Conservation (phyloP, 2,113 vertebrate genomes). For the Malurus elegans region DNA sequence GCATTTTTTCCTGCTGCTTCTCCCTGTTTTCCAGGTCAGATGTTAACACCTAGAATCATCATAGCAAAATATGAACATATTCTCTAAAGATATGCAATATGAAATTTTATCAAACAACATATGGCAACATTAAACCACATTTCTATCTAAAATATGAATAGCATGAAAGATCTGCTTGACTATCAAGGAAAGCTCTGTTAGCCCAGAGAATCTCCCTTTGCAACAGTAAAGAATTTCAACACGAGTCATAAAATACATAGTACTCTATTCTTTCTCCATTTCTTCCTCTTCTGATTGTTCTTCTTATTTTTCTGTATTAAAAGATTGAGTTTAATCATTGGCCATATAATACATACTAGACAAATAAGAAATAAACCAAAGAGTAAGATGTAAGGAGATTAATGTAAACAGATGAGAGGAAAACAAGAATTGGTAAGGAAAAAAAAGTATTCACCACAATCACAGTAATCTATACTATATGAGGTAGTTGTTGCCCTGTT, state of each 20-base stretch:
- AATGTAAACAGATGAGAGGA: not conserved
- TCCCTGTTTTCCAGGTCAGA: constrained; percentile 82
- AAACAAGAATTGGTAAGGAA: not conserved
- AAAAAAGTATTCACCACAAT: not conserved
- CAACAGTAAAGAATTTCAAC: not conserved
- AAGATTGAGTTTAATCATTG: not conserved
- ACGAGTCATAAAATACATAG: not conserved
- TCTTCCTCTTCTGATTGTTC: not conserved
- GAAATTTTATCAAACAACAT: not conserved
- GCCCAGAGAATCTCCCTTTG: not conserved
- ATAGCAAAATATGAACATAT: not conserved
- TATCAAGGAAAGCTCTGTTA: not conserved
- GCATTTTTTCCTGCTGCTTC: constrained; percentile 84
- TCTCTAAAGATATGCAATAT: not conserved
- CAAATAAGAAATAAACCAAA: not conserved
- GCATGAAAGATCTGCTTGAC: not conserved
- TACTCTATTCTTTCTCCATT: not conserved
- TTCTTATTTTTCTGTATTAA: not conserved
- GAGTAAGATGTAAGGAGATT: not conserved
- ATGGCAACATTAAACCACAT: not conserved
- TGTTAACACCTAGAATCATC: constrained; percentile 68
- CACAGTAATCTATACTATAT: not conserved
- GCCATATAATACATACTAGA: not conserved
- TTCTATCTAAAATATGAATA: not conserved
- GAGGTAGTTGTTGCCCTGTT: not conserved